These are phyloP conservation scores for Regulus satrapa DNA, from an alignment of 2,113 vertebrate genomes.

Conservation along the genomic window DNA sequence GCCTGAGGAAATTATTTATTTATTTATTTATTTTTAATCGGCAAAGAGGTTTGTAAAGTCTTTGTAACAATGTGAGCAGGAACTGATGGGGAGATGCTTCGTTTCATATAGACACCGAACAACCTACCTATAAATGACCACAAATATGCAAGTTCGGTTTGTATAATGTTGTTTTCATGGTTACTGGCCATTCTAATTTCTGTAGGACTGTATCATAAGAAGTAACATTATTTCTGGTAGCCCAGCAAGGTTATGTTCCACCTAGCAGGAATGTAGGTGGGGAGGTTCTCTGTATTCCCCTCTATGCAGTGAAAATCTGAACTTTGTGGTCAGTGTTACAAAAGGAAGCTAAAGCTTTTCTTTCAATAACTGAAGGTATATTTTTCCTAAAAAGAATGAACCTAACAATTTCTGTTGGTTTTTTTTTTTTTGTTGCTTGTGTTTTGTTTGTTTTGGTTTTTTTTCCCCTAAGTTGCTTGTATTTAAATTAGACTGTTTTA, in stretches of 20 bases:
- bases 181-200: neutral
- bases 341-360: neutral
- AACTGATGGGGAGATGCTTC: neutral
- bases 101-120: neutral
- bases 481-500: neutral
- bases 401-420: neutral
- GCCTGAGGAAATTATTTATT: neutral
- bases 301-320: neutral
- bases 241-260: rapidly evolving
- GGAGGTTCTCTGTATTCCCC: neutral
- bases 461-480: neutral
- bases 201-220: neutral
- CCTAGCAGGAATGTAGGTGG: neutral
- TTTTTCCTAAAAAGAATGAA: neutral
- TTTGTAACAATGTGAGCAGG: neutral
- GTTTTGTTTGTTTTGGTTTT: neutral
- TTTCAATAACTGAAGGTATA: neutral
- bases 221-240: neutral
- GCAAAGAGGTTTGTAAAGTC: neutral
- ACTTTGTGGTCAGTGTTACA: neutral
- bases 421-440: neutral
- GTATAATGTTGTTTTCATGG: neutral
- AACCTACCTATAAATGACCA: neutral
- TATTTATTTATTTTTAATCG: rapidly evolving
- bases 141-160: neutral